These are phyloP conservation scores for Nymphicus hollandicus DNA, from an alignment of 2,113 vertebrate genomes.

Conservation along the genomic window DNA sequence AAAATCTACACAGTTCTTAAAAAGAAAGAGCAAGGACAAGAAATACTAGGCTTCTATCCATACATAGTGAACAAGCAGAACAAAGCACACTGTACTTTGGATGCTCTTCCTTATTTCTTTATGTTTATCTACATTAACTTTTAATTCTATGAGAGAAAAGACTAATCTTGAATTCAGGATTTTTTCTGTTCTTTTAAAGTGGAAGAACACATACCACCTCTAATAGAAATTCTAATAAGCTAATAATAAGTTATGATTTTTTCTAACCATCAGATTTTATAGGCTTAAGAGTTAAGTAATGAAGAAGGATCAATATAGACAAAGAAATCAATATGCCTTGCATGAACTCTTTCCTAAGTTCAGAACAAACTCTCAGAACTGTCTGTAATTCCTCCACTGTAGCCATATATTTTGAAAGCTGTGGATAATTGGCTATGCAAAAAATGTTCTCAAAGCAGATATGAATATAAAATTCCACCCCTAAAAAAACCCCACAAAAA, in stretches of 20 bases:
- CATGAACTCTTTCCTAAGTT: not conserved
- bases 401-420: not conserved
- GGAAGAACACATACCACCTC: not conserved
- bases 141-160: not conserved
- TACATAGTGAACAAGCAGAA: not conserved
- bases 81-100: not conserved
- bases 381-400: not conserved
- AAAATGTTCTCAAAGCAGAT: not conserved
- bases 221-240: slow-evolving; percentile 5
- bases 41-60: not conserved
- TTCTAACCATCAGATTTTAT: not conserved
- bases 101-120: not conserved
- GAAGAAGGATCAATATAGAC: not conserved
- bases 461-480: not conserved
- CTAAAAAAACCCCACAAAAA: not conserved
- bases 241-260: not conserved
- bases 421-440: not conserved
- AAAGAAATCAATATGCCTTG: slow-evolving; percentile 21
- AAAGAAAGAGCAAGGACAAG: not conserved
- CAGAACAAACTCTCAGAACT: not conserved
- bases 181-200: not conserved
- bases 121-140: not conserved
- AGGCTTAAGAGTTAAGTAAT: slow-evolving; percentile 21
- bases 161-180: not conserved
- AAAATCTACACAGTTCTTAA: not conserved